These are phyloP conservation scores for Rhopilema esculentum DNA, from an alignment of 30 jellyfish, hydroid and myxozoan species.

Conservation along the genomic window DNA sequence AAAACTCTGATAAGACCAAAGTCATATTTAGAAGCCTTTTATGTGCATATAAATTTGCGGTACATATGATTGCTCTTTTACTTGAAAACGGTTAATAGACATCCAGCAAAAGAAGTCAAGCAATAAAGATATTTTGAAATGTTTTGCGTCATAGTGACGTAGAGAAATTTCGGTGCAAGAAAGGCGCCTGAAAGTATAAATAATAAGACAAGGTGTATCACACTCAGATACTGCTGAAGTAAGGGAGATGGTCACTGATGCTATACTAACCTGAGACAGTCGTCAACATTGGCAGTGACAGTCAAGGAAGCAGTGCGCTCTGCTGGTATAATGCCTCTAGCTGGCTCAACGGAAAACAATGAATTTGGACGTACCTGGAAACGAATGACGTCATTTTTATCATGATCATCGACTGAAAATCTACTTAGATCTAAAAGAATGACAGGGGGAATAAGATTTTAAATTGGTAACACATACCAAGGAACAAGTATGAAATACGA, in stretches of 20 bases:
- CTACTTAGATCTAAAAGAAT: background rate
- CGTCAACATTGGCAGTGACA: slow-evolving; percentile 90
- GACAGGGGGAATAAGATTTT: too few species aligned
- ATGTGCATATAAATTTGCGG: too few species aligned
- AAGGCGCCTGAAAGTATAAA: too few species aligned
- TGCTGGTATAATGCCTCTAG: slow-evolving; percentile 74
- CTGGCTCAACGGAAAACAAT: slow-evolving; percentile 85
- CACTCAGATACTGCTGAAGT: too few species aligned
- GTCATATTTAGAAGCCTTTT: too few species aligned
- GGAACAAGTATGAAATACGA: too few species aligned
- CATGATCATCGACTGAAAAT: background rate
- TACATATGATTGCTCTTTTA: too few species aligned
- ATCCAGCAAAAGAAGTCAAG: background rate
- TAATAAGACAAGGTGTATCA: too few species aligned
- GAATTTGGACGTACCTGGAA: slow-evolving; percentile 91
- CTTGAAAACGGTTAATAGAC: background rate
- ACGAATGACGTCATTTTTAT: background rate
- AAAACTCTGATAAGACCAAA: too few species aligned
- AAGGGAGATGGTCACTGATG: background rate
- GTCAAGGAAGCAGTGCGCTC: slow-evolving; percentile 61
- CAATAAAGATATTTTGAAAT: too few species aligned
- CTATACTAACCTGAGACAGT: slow-evolving; percentile 69
- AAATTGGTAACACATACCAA: too few species aligned
- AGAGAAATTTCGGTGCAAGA: background rate
- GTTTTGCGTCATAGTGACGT: background rate